These are phyloP conservation scores for Fulmarus glacialis DNA, from an alignment of 2,113 vertebrate genomes.

Conservation along the genomic window DNA sequence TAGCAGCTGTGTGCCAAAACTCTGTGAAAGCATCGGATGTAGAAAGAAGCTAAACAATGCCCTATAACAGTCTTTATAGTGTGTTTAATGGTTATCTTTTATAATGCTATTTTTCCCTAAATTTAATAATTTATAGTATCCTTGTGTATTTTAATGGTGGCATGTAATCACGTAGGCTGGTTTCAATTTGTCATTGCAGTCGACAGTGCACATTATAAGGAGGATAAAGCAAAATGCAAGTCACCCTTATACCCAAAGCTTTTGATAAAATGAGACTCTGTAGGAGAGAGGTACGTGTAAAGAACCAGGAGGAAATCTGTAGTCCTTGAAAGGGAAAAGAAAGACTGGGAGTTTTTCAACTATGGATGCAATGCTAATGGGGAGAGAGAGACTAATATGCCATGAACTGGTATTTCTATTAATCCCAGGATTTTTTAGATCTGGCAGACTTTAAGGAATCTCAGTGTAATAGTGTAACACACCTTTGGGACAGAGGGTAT, in stretches of 20 bases:
- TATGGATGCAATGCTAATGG: not conserved
- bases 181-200: not conserved
- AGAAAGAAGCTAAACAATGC: not conserved
- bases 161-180: not conserved
- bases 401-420: not conserved
- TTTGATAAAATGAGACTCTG: not conserved
- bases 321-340: not conserved
- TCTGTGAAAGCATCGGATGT: not conserved
- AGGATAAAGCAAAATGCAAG: not conserved
- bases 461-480: not conserved
- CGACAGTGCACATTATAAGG: not conserved
- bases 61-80: not conserved
- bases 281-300: not conserved
- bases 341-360: not conserved
- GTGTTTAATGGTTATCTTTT: not conserved
- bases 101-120: not conserved
- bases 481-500: not conserved
- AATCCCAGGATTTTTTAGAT: not conserved
- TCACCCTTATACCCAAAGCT: not conserved
- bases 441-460: not conserved
- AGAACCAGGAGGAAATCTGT: not conserved
- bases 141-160: not conserved
- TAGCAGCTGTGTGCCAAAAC: not conserved
- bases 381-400: not conserved
- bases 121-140: not conserved